These are phyloP conservation scores for Galerucella nymphaeae DNA, from an alignment of 2,888 invertebrate genomes.

Conservation along the genomic window DNA sequence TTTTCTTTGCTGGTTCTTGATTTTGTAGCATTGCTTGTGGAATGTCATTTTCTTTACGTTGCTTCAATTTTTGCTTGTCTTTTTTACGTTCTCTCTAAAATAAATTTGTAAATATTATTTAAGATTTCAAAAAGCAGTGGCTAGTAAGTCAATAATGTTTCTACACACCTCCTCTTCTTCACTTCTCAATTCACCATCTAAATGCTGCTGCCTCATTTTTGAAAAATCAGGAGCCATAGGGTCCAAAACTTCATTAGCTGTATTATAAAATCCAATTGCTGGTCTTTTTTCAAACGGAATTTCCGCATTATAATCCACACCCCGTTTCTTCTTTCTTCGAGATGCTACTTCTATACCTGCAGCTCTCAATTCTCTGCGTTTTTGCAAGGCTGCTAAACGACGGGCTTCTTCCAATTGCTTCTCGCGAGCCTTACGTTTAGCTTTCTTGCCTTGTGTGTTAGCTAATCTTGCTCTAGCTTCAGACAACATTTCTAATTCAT, in stretches of 20 bases:
- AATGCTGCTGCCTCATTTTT: conserved; percentile 88
- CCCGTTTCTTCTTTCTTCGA: conserved; percentile 81
- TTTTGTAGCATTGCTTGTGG: conserved; percentile 89
- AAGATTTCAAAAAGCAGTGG: too few species aligned
- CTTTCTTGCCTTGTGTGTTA: conserved; percentile 97
- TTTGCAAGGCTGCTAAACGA: conserved; percentile 95
- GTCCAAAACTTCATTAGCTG: conserved; percentile 87
- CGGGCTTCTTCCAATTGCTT: conserved; percentile 98
- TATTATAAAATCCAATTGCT: conserved; percentile 94
- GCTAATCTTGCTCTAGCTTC: conserved; percentile 98
- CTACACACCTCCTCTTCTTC: conserved; percentile 87
- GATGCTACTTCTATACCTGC: conserved; percentile 85
- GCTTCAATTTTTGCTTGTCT: conserved; percentile 95
- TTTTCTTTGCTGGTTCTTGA: conserved; percentile 89
- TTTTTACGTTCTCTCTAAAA: conserved; percentile 87
- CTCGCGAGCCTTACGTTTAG: conserved; percentile 94
- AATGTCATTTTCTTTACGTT: conserved; percentile 95
- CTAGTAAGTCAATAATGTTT: not conserved
- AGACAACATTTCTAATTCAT: conserved; percentile 99
- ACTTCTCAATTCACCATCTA: conserved; percentile 90
- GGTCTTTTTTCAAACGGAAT: conserved; percentile 97
- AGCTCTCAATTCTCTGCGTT: conserved; percentile 95
- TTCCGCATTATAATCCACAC: conserved; percentile 97
- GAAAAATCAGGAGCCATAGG: conserved; percentile 92
- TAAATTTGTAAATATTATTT: not conserved